Conservation (phyloP, 2,113 vertebrate genomes). For the Macrotus californicus region DNA sequence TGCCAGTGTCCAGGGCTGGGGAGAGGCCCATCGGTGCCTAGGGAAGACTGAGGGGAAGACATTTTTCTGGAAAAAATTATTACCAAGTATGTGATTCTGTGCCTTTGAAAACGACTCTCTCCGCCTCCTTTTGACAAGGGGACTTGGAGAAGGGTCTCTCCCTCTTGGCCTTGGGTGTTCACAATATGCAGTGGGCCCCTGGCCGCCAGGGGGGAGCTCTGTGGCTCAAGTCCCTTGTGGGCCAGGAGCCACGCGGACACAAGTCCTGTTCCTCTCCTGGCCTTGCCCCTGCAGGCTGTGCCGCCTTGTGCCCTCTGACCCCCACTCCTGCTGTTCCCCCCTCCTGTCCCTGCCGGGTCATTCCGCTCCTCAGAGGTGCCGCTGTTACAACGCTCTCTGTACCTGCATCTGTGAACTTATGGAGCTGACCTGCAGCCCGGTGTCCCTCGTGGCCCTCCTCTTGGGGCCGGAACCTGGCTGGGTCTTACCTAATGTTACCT, state of each 20-base stretch:
- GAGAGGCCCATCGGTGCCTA: not conserved
- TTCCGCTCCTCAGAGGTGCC: not conserved
- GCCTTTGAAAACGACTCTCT: not conserved
- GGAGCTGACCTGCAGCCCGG: too few relatives aligned
- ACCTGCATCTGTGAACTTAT: not conserved
- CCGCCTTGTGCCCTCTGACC: accelerated
- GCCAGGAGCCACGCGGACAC: not conserved
- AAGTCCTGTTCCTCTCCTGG: accelerated
- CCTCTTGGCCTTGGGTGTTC: not conserved
- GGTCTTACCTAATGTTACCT: not conserved
- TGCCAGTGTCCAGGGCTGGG: not conserved
- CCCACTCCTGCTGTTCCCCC: not conserved
- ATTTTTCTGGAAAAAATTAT: not conserved
- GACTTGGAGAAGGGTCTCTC: not conserved
- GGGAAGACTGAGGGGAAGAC: not conserved
- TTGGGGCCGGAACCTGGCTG: not conserved
- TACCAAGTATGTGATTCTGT: not conserved
- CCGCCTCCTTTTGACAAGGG: not conserved
- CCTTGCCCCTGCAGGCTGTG: accelerated
- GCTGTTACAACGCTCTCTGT: not conserved
- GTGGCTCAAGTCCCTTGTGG: accelerated
- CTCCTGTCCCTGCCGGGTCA: too few relatives aligned
- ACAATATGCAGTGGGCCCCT: not conserved
- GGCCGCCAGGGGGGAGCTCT: not conserved
- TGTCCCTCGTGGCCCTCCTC: not conserved